phyloP scores from a whole-genome alignment of 2,888 invertebrate species.

The Melitaea athalia region DNA sequence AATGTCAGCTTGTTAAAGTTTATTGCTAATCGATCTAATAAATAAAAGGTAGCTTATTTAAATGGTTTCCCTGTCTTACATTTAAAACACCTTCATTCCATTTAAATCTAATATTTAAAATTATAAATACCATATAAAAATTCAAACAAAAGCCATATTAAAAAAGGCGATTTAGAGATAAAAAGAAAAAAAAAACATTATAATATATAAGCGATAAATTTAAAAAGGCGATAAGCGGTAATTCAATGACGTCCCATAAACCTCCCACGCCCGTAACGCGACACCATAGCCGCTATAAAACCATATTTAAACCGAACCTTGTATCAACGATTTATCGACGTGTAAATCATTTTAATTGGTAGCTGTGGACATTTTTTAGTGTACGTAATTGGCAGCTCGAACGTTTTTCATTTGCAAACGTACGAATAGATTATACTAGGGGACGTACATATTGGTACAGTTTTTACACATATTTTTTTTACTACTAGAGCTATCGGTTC shows the following conservation, averaged over 20 bases:
- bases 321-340: constrained; percentile 74
- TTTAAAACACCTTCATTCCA: not conserved
- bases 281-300: constrained; percentile 48
- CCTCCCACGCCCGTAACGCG: constrained; percentile 46
- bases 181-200: not conserved
- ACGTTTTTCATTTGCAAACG: constrained; percentile 65
- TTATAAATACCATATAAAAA: not conserved
- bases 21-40: too few species aligned
- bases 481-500: not conserved
- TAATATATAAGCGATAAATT: constrained; percentile 20
- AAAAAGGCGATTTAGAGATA: constrained; percentile 1
- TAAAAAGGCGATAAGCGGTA: constrained; percentile 16
- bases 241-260: constrained; percentile 25
- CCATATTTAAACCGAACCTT: constrained; percentile 52
- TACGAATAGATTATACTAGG: constrained; percentile 11
- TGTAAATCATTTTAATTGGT: constrained; percentile 82
- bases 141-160: not conserved
- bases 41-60: too few species aligned
- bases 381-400: constrained; percentile 74
- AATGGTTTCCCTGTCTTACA: not conserved
- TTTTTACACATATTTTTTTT: not conserved
- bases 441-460: not conserved
- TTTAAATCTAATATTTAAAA: not conserved
- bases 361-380: constrained; percentile 75
- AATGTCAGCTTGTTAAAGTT: too few species aligned